Evolutionary conservation across 92 coral and sea anemone species (phyloP).

Genomic region (Phenganax subtilis): DNA sequence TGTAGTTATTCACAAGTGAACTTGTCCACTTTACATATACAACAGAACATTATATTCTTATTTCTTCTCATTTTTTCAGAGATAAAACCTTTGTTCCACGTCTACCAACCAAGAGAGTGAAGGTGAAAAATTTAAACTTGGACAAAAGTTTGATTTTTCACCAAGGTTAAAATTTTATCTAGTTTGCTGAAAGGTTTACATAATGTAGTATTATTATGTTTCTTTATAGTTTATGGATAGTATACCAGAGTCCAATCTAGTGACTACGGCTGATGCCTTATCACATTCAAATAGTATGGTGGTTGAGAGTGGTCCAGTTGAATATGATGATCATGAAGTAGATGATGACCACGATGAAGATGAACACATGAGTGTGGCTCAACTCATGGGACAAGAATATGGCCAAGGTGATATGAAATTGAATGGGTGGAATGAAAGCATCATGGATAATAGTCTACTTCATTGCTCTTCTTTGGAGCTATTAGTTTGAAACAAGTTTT

Average conservation of each 20-base stretch:
- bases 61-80: constrained; percentile 14
- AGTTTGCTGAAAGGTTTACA: neutral
- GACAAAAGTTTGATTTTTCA: neutral
- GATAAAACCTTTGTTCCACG: constrained; percentile 22
- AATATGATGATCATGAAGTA: constrained; percentile 61
- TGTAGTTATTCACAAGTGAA: no score
- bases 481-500: neutral
- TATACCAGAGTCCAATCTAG: neutral
- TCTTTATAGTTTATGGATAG: neutral
- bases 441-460: neutral
- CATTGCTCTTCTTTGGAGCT: neutral
- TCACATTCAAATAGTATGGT: constrained; percentile 52
- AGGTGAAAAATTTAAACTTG: neutral
- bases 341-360: constrained; percentile 78
- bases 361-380: constrained; percentile 76
- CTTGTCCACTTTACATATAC: neutral
- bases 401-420: constrained; percentile 52
- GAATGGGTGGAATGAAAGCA: neutral
- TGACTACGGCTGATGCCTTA: neutral
- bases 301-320: constrained; percentile 91
- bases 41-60: neutral
- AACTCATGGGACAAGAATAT: constrained; percentile 79
- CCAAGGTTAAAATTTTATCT: neutral
- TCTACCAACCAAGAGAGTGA: constrained; percentile 28
- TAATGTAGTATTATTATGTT: neutral